These are phyloP conservation scores for Vimba vimba DNA, from an alignment of 2,113 vertebrate genomes.

Conservation along the genomic window DNA sequence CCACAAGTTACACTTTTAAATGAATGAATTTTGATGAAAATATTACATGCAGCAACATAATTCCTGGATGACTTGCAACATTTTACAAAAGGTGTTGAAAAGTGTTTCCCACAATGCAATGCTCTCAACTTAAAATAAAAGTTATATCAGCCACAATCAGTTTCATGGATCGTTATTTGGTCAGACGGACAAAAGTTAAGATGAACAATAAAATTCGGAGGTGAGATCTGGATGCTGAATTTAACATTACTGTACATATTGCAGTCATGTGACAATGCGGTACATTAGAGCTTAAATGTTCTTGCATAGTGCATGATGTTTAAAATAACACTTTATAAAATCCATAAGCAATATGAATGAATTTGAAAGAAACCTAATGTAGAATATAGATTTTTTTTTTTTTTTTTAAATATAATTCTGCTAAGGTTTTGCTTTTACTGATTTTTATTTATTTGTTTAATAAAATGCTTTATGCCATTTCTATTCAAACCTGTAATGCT, in stretches of 20 bases:
- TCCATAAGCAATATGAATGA: background rate
- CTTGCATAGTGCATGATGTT: background rate
- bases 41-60: background rate
- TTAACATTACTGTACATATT: background rate
- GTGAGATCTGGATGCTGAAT: background rate
- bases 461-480: too few species aligned
- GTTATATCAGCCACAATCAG: background rate
- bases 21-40: too few species aligned
- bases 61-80: background rate
- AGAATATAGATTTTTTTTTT: too few species aligned
- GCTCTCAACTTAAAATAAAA: background rate
- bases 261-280: background rate
- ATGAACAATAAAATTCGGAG: background rate
- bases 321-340: background rate
- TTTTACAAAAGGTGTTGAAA: background rate
- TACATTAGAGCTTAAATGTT: background rate
- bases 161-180: background rate
- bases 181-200: background rate
- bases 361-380: too few species aligned
- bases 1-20: too few species aligned
- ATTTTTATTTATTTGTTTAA: too few species aligned
- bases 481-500: background rate
- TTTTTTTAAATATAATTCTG: too few species aligned
- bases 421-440: too few species aligned
- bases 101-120: background rate